Base-by-base conservation (phyloP, 2,888 invertebrate species). In the Bembecia ichneumoniformis region DNA sequence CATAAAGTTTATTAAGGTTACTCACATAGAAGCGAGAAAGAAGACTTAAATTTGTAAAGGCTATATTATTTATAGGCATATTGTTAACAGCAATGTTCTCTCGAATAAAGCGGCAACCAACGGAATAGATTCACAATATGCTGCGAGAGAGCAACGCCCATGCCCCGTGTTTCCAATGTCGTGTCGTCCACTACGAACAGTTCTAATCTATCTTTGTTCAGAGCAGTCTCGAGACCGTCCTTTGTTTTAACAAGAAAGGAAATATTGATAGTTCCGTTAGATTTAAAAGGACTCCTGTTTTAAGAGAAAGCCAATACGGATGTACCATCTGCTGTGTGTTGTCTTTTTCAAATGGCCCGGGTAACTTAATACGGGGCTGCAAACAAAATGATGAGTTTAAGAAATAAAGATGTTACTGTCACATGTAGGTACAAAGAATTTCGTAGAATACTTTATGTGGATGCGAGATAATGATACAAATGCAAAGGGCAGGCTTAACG, bases 271-370 rank as follows among this genome's bases (percentile, higher is more conserved):
- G 75, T 80, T 79, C 69, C 79, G 62, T 71, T 79, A 74, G 83
- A 82, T 82, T 83, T 78, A 78, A 82, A 82, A 77, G n/a, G 75
- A 79, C 74, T 80, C 74, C 74, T 77, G 77, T 86, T 87, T 83
- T 82, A 81, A 83, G 75, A 82, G 83, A 82, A 84, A 83, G 74
- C 75, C 71, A 81, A 84, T 80, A 82, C 81, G 77, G 79, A 77
- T 72, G 78, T 72, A 72, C 76, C 82, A 79, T 82, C 71, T 81
- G 81, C 71, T 81, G 81, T 67, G 70, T 77, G 82, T 78, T 82
- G 79, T 84, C 82, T 80, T 76, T 76, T 77, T 74, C 72, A 77
- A 82, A 83, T 79, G 73, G 79, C 64, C 71, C 71, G 68, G 74
- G 74, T 77, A 84, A 86, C 76, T 69, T 61, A 74, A 86, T 78